Percentiles rank a stretch among this genome's conserved stretches.
These are phyloP conservation scores for Globodera ellingtonae DNA, from an alignment of 1,140 invertebrate genomes.

Conservation along the genomic window DNA sequence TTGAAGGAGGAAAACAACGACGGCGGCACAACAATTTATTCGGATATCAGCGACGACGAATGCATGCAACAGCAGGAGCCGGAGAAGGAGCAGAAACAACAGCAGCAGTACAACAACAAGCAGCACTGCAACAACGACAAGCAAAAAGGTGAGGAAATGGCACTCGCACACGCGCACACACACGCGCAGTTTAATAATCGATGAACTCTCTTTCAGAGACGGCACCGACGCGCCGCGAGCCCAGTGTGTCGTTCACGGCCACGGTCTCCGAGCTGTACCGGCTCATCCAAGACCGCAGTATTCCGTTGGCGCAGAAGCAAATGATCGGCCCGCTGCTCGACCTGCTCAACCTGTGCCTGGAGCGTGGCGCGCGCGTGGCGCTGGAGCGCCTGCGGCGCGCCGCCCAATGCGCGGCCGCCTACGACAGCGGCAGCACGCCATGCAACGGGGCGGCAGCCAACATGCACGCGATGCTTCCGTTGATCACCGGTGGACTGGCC, in stretches of 20 bases:
- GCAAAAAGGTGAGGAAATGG: no score
- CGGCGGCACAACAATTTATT: background rate
- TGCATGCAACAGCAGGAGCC: background rate
- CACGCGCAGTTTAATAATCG: no score
- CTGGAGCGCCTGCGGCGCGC: background rate
- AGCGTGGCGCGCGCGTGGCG: background rate
- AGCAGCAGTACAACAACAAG: background rate
- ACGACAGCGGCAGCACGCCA: background rate
- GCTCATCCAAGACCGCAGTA: background rate
- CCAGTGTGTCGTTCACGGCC: background rate
- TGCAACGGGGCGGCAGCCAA: no score
- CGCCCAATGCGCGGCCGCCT: background rate
- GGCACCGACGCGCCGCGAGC: background rate
- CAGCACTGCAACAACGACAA: no score
- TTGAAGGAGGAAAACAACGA: background rate
- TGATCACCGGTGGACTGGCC: background rate
- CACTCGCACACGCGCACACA: no score
- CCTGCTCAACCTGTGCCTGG: background rate
- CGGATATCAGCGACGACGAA: slow-evolving; percentile 3
- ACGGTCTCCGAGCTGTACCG: slow-evolving; percentile 10
- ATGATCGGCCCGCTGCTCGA: slow-evolving; percentile 7
- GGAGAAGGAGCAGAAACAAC: background rate
- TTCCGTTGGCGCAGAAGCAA: slow-evolving; percentile 3
- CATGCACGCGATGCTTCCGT: background rate
- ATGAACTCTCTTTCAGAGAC: no score